Evolutionary conservation across 2,797 vertebrate genomes (phyloP).

Genomic region (Alfaro cultratus): DNA sequence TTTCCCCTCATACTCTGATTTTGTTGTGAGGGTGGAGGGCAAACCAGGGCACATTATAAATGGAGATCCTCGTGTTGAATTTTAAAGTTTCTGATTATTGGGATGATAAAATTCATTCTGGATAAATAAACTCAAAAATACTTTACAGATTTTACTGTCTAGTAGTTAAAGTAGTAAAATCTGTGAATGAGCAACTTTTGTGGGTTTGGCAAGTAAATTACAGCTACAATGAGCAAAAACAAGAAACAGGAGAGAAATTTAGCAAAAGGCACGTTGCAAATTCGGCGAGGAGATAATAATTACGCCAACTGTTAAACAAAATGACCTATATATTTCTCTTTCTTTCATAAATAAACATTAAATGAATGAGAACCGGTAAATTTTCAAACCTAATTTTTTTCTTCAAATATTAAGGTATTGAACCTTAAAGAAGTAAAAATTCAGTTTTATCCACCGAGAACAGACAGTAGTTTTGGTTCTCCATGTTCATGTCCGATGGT

Average conservation of each 20-base stretch:
- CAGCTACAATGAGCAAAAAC: neutral
- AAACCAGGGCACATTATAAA: neutral
- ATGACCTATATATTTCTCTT: neutral
- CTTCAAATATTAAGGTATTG: neutral
- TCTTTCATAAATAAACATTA: neutral
- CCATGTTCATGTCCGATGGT: neutral
- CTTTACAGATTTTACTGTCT: neutral
- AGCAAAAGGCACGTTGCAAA: neutral
- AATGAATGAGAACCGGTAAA: neutral
- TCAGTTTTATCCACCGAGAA: neutral
- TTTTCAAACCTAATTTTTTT: neutral
- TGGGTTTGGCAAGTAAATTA: neutral
- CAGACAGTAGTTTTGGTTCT: neutral
- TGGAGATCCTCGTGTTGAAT: neutral
- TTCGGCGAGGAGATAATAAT: neutral
- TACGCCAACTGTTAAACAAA: neutral
- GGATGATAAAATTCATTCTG: neutral
- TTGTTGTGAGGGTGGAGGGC: neutral
- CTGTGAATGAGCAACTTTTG: neutral
- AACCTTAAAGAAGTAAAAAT: neutral
- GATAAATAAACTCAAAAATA: neutral
- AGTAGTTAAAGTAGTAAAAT: neutral
- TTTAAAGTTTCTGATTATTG: neutral
- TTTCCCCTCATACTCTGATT: neutral
- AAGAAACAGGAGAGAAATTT: neutral